A percentile compares a stretch with the other conserved stretches of the same genome.
These are phyloP conservation scores for Trachurus trachurus DNA, from an alignment of 2,797 vertebrate genomes.

Conservation along the genomic window DNA sequence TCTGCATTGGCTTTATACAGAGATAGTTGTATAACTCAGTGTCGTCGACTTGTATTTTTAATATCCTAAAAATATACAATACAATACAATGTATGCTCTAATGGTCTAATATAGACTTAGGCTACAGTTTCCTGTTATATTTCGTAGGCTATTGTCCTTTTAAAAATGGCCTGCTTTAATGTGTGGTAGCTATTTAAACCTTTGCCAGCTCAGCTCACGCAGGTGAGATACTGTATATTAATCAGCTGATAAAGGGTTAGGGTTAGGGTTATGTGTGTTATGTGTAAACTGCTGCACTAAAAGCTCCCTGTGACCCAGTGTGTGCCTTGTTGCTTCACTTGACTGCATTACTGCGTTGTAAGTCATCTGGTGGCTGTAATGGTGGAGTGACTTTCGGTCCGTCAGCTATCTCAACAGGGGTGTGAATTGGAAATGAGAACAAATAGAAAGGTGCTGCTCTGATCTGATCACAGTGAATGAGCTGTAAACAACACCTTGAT, in stretches of 20 bases:
- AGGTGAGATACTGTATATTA: neutral
- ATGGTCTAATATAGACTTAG: neutral
- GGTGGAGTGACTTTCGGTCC: neutral
- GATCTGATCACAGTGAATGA: conserved; percentile 33
- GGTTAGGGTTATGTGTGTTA: too few relatives aligned
- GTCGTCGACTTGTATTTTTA: neutral
- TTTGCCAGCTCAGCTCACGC: neutral
- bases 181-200: neutral
- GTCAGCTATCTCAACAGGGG: neutral
- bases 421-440: conserved; percentile 14
- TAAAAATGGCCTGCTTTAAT: neutral
- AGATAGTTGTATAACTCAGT: neutral
- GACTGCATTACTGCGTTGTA: conserved; percentile 33
- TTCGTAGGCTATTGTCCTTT: neutral
- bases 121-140: neutral
- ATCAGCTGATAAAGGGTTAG: neutral
- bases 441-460: neutral
- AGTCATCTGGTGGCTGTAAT: neutral
- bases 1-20: neutral
- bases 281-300: neutral
- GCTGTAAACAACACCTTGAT: conserved; percentile 9
- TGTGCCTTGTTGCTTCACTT: neutral
- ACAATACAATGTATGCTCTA: neutral
- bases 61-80: neutral
- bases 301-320: neutral